These are phyloP conservation scores for Zygothrica quintamaculata DNA, from an alignment of 2,888 invertebrate species.

Conservation along the genomic window DNA sequence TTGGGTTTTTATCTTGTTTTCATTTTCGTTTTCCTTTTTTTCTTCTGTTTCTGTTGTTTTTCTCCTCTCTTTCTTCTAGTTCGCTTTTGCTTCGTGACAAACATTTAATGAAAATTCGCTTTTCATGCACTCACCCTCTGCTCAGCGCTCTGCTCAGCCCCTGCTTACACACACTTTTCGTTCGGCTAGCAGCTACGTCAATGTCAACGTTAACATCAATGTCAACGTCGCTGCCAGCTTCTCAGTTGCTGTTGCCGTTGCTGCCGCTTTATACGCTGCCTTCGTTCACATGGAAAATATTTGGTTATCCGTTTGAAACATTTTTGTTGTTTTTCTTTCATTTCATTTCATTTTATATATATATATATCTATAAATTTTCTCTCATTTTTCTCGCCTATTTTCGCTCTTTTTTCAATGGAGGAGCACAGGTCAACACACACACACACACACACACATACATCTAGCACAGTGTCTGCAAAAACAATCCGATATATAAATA, in stretches of 20 bases:
- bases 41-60: conserved; percentile 5
- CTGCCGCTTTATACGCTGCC: conserved; percentile 33
- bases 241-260: conserved; percentile 7
- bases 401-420: conserved; percentile 22
- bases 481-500: too few relatives aligned
- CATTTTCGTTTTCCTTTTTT: conserved; percentile 21
- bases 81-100: conserved; percentile 30
- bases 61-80: conserved; percentile 6
- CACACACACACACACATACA: too few relatives aligned
- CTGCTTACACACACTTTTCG: conserved; percentile 6
- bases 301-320: conserved; percentile 62
- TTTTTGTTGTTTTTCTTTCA: conserved; percentile 33
- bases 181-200: conserved; percentile 14
- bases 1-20: conserved; percentile 21
- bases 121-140: conserved; percentile 35
- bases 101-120: conserved; percentile 51
- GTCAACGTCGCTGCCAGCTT: conserved; percentile 16
- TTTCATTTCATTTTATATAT: too few relatives aligned
- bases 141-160: conserved; percentile 4
- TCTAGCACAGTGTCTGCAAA: conserved; percentile 16
- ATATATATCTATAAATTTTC: too few relatives aligned
- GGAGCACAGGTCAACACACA: conserved; percentile 41
- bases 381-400: too few relatives aligned
- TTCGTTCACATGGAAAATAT: conserved; percentile 72
- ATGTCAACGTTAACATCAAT: conserved; percentile 19